Percentiles rank a stretch among this genome's conserved stretches.
Conservation (phyloP, 1,140 invertebrate species). For the Sitodiplosis mosellana region DNA sequence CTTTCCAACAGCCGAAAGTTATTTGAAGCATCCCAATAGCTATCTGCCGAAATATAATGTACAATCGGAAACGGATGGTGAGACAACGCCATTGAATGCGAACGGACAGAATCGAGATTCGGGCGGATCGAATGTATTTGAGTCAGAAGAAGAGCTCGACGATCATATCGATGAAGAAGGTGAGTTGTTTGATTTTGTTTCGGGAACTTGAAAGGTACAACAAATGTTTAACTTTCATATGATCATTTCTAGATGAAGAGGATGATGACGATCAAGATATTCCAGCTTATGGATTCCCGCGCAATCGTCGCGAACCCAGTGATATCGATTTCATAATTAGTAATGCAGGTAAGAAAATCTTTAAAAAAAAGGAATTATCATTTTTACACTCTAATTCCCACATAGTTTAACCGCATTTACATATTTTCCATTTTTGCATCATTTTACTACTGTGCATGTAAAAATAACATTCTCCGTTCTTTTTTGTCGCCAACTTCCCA, state of each 20-base stretch:
- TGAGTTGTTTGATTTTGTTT: no score
- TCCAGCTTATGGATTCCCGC: constrained; percentile 5
- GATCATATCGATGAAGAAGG: constrained; percentile 12
- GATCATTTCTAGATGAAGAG: constrained; percentile 12
- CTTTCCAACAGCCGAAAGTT: constrained; percentile 38
- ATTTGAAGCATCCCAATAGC: constrained; percentile 63
- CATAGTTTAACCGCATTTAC: background rate
- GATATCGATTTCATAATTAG: constrained; percentile 7
- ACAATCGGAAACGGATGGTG: constrained; percentile 44
- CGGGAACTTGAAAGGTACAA: no score
- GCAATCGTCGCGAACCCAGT: constrained; percentile 5
- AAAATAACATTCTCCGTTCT: background rate
- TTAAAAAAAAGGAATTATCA: background rate
- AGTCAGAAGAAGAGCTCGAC: constrained; percentile 25
- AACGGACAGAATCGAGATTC: constrained; percentile 24
- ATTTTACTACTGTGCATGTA: background rate
- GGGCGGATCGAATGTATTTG: constrained; percentile 18
- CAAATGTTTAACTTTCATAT: constrained; percentile 23
- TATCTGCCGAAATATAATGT: constrained; percentile 63
- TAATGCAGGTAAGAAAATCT: constrained; percentile 3
- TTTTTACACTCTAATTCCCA: background rate
- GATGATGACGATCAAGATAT: constrained; percentile 14
- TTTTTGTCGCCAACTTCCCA: constrained; percentile 10
- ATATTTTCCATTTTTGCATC: background rate
- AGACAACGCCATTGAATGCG: constrained; percentile 30